phyloP scores from a whole-genome alignment of 2,113 vertebrate genomes.

The Grallaria varia region DNA sequence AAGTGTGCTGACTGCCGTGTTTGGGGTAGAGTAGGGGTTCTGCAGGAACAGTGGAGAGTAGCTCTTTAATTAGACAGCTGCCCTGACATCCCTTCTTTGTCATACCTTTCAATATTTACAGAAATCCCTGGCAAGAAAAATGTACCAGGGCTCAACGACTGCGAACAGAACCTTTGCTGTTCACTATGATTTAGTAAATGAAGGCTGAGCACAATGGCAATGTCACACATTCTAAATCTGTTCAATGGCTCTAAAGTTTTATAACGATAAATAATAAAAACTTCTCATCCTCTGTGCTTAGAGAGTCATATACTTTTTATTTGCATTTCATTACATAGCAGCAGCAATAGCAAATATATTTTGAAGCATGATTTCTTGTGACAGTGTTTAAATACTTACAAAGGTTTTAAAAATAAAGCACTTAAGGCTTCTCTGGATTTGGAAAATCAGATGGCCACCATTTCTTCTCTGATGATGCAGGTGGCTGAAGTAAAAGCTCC shows the following conservation, averaged over 20 bases:
- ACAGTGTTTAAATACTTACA: background rate
- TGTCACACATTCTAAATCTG: background rate
- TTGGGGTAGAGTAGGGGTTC: background rate
- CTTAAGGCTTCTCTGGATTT: background rate
- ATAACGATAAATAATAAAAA: constrained; percentile 16
- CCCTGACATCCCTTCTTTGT: background rate
- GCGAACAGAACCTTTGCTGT: background rate
- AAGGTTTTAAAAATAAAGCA: constrained; percentile 31
- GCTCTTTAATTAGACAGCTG: background rate
- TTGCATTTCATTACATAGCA: constrained; percentile 7
- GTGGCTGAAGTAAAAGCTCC: background rate
- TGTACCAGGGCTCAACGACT: background rate
- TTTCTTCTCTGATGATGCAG: background rate
- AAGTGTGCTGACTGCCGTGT: background rate
- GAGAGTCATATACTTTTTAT: constrained; percentile 1
- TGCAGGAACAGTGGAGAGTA: background rate
- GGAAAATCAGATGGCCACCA: background rate
- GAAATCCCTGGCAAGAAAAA: constrained; percentile 18
- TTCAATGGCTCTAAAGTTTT: background rate
- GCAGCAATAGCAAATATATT: constrained; percentile 14
- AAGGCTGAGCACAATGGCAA: background rate
- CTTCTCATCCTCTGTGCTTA: background rate
- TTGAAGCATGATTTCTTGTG: constrained; percentile 5
- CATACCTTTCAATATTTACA: background rate
- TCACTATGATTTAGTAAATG: background rate